Conservation (phyloP, 2,113 vertebrate species). For the Lipotes vexillifer region DNA sequence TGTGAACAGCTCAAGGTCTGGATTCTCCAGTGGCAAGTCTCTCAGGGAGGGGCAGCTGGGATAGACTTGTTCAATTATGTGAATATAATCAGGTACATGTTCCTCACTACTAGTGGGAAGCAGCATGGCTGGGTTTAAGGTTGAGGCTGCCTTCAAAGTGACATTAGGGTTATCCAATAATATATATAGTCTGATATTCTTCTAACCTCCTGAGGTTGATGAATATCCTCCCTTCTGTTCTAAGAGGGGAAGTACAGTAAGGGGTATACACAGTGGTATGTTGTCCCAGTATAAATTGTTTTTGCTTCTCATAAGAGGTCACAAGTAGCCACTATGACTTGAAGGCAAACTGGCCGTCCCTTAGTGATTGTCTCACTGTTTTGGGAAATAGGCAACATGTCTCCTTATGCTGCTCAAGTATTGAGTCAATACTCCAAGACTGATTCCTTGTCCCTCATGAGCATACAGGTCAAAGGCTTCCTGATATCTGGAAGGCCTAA, state of each 20-base stretch:
- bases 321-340: not conserved
- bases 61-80: not conserved
- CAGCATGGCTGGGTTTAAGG: not conserved
- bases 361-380: not conserved
- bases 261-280: not conserved
- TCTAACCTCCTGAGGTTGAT: not conserved
- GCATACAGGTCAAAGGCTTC: not conserved
- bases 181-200: not conserved
- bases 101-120: not conserved
- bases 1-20: not conserved
- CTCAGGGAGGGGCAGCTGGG: not conserved
- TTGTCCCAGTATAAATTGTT: not conserved
- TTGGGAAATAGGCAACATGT: not conserved
- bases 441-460: not conserved
- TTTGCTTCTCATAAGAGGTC: not conserved
- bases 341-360: not conserved
- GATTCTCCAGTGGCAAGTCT: not conserved
- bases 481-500: not conserved
- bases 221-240: not conserved
- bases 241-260: not conserved
- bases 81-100: not conserved
- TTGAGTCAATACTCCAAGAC: not conserved
- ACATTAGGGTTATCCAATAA: not conserved
- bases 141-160: not conserved
- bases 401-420: not conserved